Conservation (phyloP, 2,888 invertebrate genomes). For the Tenthredo amoena region DNA sequence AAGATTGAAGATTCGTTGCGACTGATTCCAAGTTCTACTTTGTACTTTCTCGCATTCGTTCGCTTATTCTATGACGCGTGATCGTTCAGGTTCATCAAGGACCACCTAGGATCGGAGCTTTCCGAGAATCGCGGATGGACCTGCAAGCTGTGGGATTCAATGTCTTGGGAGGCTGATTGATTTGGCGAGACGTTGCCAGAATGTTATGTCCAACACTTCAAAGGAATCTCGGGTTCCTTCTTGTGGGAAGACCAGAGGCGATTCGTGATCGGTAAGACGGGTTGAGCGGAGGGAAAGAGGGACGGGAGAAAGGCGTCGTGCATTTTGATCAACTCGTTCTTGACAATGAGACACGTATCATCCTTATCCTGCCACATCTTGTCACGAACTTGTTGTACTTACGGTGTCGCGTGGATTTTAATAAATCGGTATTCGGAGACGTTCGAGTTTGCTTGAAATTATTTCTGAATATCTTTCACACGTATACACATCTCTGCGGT, state of each 20-base stretch:
- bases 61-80: not conserved
- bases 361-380: slow-evolving; percentile 76
- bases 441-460: slow-evolving; percentile 6
- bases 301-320: slow-evolving; percentile 56
- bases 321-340: slow-evolving; percentile 64
- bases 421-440: slow-evolving; percentile 66
- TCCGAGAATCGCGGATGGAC: slow-evolving; percentile 17
- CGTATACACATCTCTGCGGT: not conserved
- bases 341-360: slow-evolving; percentile 74
- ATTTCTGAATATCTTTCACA: not conserved
- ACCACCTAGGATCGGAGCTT: not conserved
- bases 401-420: slow-evolving; percentile 68
- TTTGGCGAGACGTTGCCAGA: slow-evolving; percentile 36
- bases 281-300: not conserved
- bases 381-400: slow-evolving; percentile 78
- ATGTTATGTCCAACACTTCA: slow-evolving; percentile 23
- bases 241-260: slow-evolving; percentile 21
- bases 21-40: not conserved
- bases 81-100: not conserved
- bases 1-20: not conserved
- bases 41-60: not conserved
- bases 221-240: slow-evolving; percentile 23
- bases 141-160: slow-evolving; percentile 3
- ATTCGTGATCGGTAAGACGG: slow-evolving; percentile 27
- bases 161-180: slow-evolving; percentile 26